Evolutionary conservation across 1,140 invertebrate species (phyloP).

Genomic region (Drosophila yakuba): DNA sequence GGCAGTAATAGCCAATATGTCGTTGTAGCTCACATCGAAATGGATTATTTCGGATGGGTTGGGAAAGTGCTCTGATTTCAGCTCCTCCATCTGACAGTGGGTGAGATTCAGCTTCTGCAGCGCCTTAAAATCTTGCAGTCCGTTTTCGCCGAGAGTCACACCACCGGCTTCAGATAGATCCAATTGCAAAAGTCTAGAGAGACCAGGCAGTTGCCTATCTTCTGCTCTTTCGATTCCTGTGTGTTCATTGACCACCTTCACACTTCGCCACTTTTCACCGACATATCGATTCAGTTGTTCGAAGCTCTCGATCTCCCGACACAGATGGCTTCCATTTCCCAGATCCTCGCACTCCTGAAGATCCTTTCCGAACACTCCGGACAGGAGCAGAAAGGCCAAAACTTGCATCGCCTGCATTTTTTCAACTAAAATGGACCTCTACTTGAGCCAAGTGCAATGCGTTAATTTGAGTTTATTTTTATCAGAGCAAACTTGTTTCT

Average conservation of each 20-base stretch:
- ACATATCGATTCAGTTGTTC: conserved; percentile 48
- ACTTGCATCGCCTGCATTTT: conserved; percentile 42
- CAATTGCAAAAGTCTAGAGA: conserved; percentile 18
- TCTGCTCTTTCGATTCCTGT: conserved; percentile 40
- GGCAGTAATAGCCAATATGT: conserved; percentile 36
- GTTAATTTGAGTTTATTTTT: conserved; percentile 48
- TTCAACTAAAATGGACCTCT: conserved; percentile 16
- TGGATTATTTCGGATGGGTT: conserved; percentile 25
- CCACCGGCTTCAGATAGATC: conserved; percentile 54
- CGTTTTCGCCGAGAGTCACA: conserved; percentile 42
- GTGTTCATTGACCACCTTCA: conserved; percentile 51
- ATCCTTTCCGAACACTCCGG: conserved; percentile 36
- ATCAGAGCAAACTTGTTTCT: conserved; percentile 48
- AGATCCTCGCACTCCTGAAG: conserved; percentile 57
- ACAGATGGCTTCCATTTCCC: conserved; percentile 20
- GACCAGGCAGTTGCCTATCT: conserved; percentile 8
- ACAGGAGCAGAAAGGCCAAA: conserved; percentile 21
- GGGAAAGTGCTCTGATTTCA: conserved; percentile 49
- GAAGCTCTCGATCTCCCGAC: conserved; percentile 62
- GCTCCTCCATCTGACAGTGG: conserved; percentile 39
- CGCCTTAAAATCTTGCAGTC: conserved; percentile 39
- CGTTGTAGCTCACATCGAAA: conserved; percentile 69
- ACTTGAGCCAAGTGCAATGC: conserved; percentile 8
- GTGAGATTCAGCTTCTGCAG: conserved; percentile 64
- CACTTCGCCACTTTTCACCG: conserved; percentile 33